Evolutionary conservation across 2,888 invertebrate species (phyloP).

Genomic region (Gibbula magus): DNA sequence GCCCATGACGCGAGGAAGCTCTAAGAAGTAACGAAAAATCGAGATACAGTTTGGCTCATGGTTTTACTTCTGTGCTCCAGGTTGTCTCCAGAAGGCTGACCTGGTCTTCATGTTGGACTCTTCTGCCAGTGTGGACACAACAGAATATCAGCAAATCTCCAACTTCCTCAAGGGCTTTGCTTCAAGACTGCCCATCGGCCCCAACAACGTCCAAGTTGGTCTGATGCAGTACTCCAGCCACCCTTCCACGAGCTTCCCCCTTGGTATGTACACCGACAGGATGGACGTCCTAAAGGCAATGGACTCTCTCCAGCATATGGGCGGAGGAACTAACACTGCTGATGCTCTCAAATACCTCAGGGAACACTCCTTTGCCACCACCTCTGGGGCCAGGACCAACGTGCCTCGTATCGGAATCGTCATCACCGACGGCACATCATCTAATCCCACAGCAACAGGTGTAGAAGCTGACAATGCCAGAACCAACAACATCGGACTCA

Average conservation of each 20-base stretch:
- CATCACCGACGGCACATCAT: slow-evolving; percentile 59
- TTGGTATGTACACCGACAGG: slow-evolving; percentile 52
- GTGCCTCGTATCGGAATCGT: slow-evolving; percentile 62
- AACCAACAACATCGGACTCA: slow-evolving; percentile 48
- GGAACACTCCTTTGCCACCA: slow-evolving; percentile 46
- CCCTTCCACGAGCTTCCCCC: slow-evolving; percentile 58
- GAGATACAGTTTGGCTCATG: not conserved
- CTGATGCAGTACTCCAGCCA: slow-evolving; percentile 60
- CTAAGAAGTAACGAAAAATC: too few relatives aligned
- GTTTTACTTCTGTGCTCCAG: slow-evolving; percentile 27
- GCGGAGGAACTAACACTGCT: slow-evolving; percentile 68
- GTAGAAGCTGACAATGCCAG: slow-evolving; percentile 51
- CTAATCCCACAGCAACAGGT: slow-evolving; percentile 47
- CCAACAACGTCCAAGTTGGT: slow-evolving; percentile 55
- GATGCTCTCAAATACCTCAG: slow-evolving; percentile 60
- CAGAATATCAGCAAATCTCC: slow-evolving; percentile 58
- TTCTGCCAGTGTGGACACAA: slow-evolving; percentile 56
- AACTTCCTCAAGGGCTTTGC: slow-evolving; percentile 57
- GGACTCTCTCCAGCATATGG: slow-evolving; percentile 60
- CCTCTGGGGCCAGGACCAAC: slow-evolving; percentile 51
- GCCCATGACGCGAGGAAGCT: too few relatives aligned
- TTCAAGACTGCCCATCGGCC: slow-evolving; percentile 46
- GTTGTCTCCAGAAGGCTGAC: slow-evolving; percentile 58
- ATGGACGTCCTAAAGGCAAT: slow-evolving; percentile 54
- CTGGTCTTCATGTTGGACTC: slow-evolving; percentile 59